phyloP scores from a whole-genome alignment of 2,888 invertebrate species.

The Thera obeliscata region DNA sequence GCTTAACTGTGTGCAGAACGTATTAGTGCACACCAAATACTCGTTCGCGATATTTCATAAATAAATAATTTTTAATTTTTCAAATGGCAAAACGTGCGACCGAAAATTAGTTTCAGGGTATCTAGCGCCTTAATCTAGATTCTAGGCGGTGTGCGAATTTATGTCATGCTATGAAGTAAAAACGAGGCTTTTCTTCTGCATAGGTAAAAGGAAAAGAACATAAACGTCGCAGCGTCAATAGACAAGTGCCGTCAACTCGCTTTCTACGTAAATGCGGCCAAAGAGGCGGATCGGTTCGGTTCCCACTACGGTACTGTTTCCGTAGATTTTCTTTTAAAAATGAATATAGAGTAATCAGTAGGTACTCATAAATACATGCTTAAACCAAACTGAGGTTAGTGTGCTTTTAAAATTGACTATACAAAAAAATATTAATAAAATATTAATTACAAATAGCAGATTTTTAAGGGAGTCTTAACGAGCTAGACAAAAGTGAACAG shows the following conservation, averaged over 20 bases:
- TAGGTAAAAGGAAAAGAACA: not conserved
- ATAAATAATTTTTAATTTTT: no score
- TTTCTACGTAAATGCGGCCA: conserved; percentile 17
- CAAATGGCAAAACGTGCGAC: no score
- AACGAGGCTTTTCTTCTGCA: not conserved
- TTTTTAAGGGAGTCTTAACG: not conserved
- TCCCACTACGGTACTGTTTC: conserved; percentile 20
- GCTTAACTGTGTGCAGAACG: no score
- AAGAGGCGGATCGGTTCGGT: conserved; percentile 16
- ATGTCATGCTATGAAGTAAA: not conserved
- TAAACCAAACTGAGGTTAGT: conserved; percentile 5
- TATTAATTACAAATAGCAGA: not conserved
- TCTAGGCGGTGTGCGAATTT: no score
- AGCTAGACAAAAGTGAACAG: conserved; percentile 10
- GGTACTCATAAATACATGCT: conserved; percentile 11
- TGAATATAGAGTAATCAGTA: no score
- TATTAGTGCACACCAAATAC: no score
- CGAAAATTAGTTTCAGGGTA: no score
- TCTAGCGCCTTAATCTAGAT: no score
- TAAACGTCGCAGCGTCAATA: not conserved
- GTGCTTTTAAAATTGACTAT: not conserved
- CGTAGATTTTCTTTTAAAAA: conserved; percentile 15
- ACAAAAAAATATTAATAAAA: no score
- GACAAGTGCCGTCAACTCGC: conserved; percentile 2
- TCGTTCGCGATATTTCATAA: no score